Conservation (phyloP, 1,140 invertebrate species). For the Geopemphigus sp. region DNA sequence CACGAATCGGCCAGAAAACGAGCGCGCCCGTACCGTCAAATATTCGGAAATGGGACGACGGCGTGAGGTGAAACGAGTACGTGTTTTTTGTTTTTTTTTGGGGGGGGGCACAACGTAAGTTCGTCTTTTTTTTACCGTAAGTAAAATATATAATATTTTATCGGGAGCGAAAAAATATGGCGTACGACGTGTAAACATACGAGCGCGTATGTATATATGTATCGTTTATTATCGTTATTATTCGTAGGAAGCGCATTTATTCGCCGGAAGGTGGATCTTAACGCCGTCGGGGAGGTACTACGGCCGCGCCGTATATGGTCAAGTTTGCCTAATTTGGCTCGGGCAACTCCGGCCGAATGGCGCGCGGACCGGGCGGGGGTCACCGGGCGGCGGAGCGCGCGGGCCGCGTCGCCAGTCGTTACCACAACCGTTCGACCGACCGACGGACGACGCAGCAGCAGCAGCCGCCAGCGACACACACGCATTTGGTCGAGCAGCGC, state of each 20-base stretch:
- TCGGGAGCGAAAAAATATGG: conserved; percentile 15
- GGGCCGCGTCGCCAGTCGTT: no score
- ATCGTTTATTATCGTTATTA: no score
- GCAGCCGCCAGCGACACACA: conserved; percentile 8
- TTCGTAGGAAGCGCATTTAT: conserved; percentile 38
- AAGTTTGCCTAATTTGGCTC: conserved; percentile 57
- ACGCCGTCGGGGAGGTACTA: conserved; percentile 50
- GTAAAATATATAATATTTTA: no score
- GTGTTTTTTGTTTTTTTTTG: no score
- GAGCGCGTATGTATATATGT: no score
- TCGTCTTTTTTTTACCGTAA: no score
- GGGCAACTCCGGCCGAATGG: conserved; percentile 55
- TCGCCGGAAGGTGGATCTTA: conserved; percentile 50
- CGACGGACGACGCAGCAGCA: neutral
- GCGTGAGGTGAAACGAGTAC: no score
- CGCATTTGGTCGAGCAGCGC: neutral
- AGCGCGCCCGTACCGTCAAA: no score
- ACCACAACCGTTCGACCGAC: conserved; percentile 32
- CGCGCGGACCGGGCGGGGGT: conserved; percentile 14
- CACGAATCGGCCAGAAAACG: no score
- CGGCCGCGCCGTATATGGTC: conserved; percentile 54
- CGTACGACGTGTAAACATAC: no score
- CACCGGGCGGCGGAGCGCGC: conserved; percentile 45
- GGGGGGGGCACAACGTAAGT: no score
- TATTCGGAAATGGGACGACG: no score